These are phyloP conservation scores for Hydriomena furcata DNA, from an alignment of 2,888 invertebrate genomes.

Conservation along the genomic window DNA sequence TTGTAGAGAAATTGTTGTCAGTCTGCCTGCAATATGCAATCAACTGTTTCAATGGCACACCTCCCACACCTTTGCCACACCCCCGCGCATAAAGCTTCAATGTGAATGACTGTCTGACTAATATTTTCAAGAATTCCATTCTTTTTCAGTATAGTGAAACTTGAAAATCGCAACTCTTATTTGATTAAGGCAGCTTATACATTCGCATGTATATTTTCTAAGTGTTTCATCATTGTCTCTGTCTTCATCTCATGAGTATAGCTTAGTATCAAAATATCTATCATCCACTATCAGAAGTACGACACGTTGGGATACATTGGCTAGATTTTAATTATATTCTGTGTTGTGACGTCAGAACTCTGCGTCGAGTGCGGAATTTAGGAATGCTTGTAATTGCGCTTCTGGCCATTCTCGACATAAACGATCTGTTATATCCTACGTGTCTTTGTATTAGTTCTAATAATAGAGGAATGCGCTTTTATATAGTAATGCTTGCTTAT, in stretches of 20 bases:
- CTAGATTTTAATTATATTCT: slow-evolving; percentile 7
- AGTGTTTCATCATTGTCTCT: too few species aligned
- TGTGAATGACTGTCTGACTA: slow-evolving; percentile 3
- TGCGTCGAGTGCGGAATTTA: slow-evolving; percentile 10
- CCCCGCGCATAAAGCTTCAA: slow-evolving; percentile 1
- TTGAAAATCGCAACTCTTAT: neutral
- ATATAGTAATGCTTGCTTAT: neutral
- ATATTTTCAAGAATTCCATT: neutral
- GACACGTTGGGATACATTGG: neutral
- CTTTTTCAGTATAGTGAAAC: neutral
- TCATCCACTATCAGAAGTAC: too few species aligned
- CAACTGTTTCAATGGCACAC: slow-evolving; percentile 1
- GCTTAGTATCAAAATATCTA: too few species aligned
- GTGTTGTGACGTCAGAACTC: slow-evolving; percentile 15
- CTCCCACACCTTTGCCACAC: slow-evolving; percentile 8
- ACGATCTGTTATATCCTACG: slow-evolving; percentile 11
- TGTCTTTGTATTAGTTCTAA: slow-evolving; percentile 6
- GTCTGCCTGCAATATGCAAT: slow-evolving; percentile 1
- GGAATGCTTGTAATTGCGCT: slow-evolving; percentile 18
- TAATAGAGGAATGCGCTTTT: slow-evolving; percentile 8
- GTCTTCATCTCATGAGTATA: too few species aligned
- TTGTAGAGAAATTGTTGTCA: neutral
- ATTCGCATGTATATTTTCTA: too few species aligned
- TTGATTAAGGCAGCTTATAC: too few species aligned
- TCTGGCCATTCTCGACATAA: slow-evolving; percentile 4